Conservation (phyloP, 2,797 vertebrate genomes). For the Anguilla pacifica region DNA sequence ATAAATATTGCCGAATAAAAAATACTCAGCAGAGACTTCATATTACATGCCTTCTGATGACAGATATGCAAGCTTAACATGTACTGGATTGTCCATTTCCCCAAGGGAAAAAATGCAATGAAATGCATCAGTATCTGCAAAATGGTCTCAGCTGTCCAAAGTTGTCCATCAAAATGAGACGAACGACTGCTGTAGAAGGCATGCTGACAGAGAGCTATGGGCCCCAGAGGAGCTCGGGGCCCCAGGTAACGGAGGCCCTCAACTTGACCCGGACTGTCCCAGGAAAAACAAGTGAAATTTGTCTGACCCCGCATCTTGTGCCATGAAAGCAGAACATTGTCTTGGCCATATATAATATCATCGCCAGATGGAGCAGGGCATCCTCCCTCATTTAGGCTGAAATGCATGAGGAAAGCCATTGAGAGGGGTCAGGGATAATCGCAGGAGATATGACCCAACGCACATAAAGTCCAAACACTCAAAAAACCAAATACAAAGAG, state of each 20-base stretch:
- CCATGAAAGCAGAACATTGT: background rate
- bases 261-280: conserved; percentile 15
- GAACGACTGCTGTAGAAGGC: background rate
- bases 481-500: background rate
- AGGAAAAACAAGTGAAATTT: background rate
- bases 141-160: conserved; percentile 27
- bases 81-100: background rate
- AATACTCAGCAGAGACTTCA: background rate
- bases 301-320: background rate
- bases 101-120: background rate
- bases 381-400: background rate
- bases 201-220: background rate
- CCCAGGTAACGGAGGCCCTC: conserved; percentile 20
- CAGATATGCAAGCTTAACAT: conserved; percentile 18
- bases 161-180: conserved; percentile 1
- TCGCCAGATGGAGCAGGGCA: conserved; percentile 30
- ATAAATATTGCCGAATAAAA: background rate
- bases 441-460: background rate
- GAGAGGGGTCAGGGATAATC: background rate
- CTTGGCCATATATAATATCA: conserved; percentile 14
- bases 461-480: background rate
- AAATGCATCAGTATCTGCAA: conserved; percentile 22
- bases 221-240: background rate
- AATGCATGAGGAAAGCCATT: background rate
- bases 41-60: conserved; percentile 22